Conservation (phyloP, 1,140 invertebrate species). For the Lucilia sericata region DNA sequence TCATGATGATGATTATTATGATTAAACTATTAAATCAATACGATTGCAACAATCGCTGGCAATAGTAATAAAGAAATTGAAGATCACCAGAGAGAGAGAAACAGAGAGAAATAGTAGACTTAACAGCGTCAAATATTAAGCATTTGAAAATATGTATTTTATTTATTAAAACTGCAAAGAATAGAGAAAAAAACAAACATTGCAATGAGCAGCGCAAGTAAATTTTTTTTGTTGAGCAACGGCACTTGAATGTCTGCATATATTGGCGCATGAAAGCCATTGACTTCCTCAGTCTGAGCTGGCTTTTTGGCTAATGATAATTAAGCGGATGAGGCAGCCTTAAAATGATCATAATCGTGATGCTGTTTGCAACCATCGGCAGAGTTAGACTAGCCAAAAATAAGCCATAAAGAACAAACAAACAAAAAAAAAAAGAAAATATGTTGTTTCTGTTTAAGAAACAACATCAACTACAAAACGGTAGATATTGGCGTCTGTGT, state of each 20-base stretch:
- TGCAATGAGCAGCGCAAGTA: not conserved
- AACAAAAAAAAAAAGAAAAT: not conserved
- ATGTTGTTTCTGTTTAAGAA: conserved; percentile 25
- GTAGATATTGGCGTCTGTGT: conserved; percentile 37
- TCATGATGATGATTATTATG: not conserved
- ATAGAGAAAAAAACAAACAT: not conserved
- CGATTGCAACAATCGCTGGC: not conserved
- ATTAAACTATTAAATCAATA: conserved; percentile 7
- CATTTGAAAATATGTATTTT: not conserved
- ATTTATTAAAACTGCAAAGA: not conserved
- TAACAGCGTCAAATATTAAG: not conserved
- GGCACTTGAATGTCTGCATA: conserved; percentile 38
- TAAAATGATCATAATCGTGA: conserved; percentile 11
- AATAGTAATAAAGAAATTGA: conserved; percentile 35
- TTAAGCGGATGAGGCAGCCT: not conserved
- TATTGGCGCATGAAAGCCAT: conserved; percentile 18
- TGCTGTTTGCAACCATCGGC: not conserved
- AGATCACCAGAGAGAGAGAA: not conserved
- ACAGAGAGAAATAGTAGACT: not conserved
- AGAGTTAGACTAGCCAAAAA: not conserved
- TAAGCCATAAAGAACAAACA: not conserved
- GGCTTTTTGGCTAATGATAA: not conserved
- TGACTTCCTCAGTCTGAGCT: conserved; percentile 11
- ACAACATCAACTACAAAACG: conserved; percentile 28
- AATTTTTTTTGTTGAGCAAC: not conserved